Evolutionary conservation across 2,113 vertebrate species (phyloP), one percentile per base, ranked within the genome.

Genomic region (Macaca mulatta): DNA sequence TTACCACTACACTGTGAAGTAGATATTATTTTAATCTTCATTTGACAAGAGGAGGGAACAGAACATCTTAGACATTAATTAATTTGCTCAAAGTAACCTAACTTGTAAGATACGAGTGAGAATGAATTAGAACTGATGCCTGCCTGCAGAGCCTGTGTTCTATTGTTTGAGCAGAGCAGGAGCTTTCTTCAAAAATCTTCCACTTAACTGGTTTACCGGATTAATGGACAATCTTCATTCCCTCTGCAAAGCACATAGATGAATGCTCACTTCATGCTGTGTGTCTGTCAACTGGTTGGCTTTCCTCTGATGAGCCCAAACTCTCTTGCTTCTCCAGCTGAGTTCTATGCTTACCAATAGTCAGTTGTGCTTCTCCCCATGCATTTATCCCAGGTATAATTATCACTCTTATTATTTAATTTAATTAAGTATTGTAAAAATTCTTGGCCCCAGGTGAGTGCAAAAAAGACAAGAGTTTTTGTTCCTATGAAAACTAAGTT

Each of bases 381-480:
- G 20, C 70, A 27, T 95, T 91, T 79, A 85, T 82, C 20, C 38
- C 64, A 96, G 45, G 23, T 97, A 72, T 85, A 88, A 88, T 94
- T 61, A 83, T 77, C 79, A 84, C 10, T 85, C 43, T 85, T 48
- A 74, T 91, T 84, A 70, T 67, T n/a, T 45, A 95, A 88, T 74
- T 85, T 52, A 88, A 93, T 96, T 74, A 93, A 81, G 67, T 86
- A 81, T 64, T 48, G 3, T 95, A 32, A 74, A 93, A 91, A 88
- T 95, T 84, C 8, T 17, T 61, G 45, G 40, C 20, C 43, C 11
- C 22, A 40, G 59, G 22, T 55, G 25, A 90, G 3, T 74, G 40
- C 93, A 64, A 96, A 96, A 96, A 87, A 94, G 38, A 79, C 14
- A 77, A 40, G n/a, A 43, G 30, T 23, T 97, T 90, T 95, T 89